Conservation (phyloP, 1,140 invertebrate species). For the Drosophila grimshawi region DNA sequence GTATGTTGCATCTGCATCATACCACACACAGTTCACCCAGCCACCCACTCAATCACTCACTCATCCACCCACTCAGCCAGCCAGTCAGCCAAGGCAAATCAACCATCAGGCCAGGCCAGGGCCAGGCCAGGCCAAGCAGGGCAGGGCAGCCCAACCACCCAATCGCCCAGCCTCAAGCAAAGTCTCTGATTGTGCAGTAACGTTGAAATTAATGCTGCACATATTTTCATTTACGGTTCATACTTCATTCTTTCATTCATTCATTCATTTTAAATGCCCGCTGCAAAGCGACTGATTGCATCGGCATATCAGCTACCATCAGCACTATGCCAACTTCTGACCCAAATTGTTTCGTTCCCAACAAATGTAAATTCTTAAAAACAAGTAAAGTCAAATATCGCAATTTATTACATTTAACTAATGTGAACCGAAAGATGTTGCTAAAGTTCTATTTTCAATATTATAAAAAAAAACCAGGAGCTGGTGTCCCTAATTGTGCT, state of each 20-base stretch:
- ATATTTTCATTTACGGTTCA: constrained; percentile 64
- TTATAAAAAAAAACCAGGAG: no score
- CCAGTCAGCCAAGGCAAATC: no score
- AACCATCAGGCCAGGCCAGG: no score
- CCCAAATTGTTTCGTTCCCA: no score
- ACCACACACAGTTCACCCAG: constrained; percentile 7
- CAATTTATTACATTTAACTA: no score
- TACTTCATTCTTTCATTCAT: constrained; percentile 40
- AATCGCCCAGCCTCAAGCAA: background rate
- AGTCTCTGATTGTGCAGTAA: constrained; percentile 57
- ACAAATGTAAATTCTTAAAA: no score
- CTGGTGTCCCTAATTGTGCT: no score
- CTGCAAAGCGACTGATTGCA: constrained; percentile 8
- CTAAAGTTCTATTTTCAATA: no score
- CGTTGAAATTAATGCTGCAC: constrained; percentile 68
- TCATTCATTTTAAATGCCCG: constrained; percentile 33
- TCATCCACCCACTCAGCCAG: constrained; percentile 11
- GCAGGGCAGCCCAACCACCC: constrained; percentile 12
- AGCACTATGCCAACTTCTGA: background rate
- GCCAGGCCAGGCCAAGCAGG: background rate
- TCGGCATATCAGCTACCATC: constrained; percentile 10
- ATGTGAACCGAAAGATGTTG: no score
- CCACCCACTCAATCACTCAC: constrained; percentile 1
- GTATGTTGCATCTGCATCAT: constrained; percentile 54
- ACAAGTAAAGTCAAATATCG: no score